These are phyloP conservation scores for Zelleria hepariella DNA, from an alignment of 2,888 invertebrate species.

Conservation along the genomic window DNA sequence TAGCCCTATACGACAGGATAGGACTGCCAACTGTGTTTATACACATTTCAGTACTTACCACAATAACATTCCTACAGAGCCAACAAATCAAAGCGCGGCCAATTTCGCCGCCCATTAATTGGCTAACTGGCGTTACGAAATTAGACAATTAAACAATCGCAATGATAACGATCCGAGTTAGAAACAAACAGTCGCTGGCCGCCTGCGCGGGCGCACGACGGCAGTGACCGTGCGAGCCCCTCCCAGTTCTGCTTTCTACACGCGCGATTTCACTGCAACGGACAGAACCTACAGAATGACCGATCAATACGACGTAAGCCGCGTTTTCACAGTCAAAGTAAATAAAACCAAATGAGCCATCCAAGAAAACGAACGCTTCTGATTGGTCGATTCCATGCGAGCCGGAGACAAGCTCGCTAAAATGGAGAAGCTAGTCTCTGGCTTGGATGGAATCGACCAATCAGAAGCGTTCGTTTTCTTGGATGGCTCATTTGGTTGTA, in stretches of 20 bases:
- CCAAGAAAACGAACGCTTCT: too few species aligned
- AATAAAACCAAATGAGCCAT: too few species aligned
- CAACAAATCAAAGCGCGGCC: background rate
- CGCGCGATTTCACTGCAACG: conserved; percentile 64
- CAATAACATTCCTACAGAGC: too few species aligned
- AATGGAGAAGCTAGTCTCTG: too few species aligned
- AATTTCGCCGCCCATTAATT: background rate
- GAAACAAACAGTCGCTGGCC: background rate
- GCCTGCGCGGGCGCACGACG: conserved; percentile 8
- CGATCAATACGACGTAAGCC: background rate
- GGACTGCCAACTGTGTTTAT: too few species aligned
- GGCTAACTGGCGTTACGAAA: background rate
- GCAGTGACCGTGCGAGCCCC: conserved; percentile 27
- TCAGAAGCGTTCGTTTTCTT: too few species aligned
- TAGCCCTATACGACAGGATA: too few species aligned
- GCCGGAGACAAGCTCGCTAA: too few species aligned
- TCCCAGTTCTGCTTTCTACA: conserved; percentile 69
- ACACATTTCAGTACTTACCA: too few species aligned
- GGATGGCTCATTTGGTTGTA: too few species aligned
- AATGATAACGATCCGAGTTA: background rate
- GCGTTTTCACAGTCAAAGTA: background rate
- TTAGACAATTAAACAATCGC: background rate
- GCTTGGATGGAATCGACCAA: too few species aligned
- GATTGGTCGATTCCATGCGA: too few species aligned
- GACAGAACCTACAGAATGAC: conserved; percentile 15